Conservation (phyloP, 1,140 invertebrate species). For the Macrosteles quadrilineatus region DNA sequence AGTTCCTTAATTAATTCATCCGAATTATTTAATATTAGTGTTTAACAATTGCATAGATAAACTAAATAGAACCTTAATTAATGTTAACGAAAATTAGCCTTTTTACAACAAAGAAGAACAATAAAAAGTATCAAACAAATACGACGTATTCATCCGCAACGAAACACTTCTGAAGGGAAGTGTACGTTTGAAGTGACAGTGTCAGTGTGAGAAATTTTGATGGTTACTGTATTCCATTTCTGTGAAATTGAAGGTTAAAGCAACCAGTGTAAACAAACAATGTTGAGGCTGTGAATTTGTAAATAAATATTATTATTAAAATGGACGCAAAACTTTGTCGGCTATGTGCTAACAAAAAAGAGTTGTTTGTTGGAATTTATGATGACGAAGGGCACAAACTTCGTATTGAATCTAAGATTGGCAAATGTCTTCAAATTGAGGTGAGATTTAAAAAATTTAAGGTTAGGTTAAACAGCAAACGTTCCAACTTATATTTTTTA, state of each 20-base stretch:
- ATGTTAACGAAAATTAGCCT: too few relatives aligned
- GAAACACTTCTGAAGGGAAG: not conserved
- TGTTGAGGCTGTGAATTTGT: not conserved
- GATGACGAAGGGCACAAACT: constrained; percentile 53
- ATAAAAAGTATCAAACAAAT: too few relatives aligned
- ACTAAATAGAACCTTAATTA: too few relatives aligned
- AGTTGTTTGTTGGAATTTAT: constrained; percentile 47
- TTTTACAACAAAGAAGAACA: too few relatives aligned
- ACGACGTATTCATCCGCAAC: constrained; percentile 19
- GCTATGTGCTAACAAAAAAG: constrained; percentile 36
- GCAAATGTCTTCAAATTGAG: constrained; percentile 55
- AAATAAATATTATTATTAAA: constrained; percentile 3
- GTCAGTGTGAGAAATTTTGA: constrained; percentile 29
- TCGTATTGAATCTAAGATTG: constrained; percentile 52
- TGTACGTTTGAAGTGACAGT: too few relatives aligned
- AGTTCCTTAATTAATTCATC: too few relatives aligned
- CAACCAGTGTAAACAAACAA: constrained; percentile 30
- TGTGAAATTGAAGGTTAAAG: constrained; percentile 6
- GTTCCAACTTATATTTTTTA: too few relatives aligned
- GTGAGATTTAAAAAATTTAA: too few relatives aligned
- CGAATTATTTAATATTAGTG: too few relatives aligned
- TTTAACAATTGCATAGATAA: too few relatives aligned
- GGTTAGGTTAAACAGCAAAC: too few relatives aligned
- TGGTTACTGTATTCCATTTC: constrained; percentile 29
- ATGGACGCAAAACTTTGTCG: constrained; percentile 33